Evolutionary conservation across 2,888 invertebrate genomes (phyloP), one percentile per base, ranked within the genome.

Genomic region (Andrena marginata): DNA sequence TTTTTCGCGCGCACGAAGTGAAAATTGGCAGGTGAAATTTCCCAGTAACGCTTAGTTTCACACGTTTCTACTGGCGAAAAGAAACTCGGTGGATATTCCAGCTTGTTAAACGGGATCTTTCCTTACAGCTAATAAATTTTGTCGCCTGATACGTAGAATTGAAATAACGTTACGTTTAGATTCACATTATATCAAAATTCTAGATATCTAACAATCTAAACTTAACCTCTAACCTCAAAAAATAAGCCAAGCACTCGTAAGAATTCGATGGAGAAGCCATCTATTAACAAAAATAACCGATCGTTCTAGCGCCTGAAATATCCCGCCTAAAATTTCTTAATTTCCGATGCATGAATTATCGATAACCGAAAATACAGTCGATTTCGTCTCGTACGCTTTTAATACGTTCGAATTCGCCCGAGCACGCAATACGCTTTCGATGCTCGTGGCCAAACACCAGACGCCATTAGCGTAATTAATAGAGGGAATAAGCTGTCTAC

Each of bases 401-500:
- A 33, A 62, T 20, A 10, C 23, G 56, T 56, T 56, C 23, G 10
- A 56, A 62, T 33, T 62, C 35, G 20, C 20, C 4, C 20, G 8
- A 42, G 1, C 16, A 42, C 35, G 20, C 35, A 5, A 5, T 35
- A 29, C 60, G 7, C 2, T 29, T 0, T 20, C 31, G 60, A 56
- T 20, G 20, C n/a, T 16, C 10, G n/a, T n/a, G 62, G 35, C 26
- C 10, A 35, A 13, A 7, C 5, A 23, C 29, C 42, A 42, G 65
- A 42, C 35, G 73, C 67, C 56, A 73, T 73, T 67, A 65, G 35
- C 10, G 26, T 56, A 73, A 73, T 73, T 48, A 33, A 48, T 26
- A 42, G n/a, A 10, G 42, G 26, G 56, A 71, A 62, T 72, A 63
- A 76, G 23, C 54, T 54, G 7, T 63, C 54, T 56, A 64, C 73